Conservation (phyloP, 2,888 invertebrate genomes). For the Lamellibrachia columna region DNA sequence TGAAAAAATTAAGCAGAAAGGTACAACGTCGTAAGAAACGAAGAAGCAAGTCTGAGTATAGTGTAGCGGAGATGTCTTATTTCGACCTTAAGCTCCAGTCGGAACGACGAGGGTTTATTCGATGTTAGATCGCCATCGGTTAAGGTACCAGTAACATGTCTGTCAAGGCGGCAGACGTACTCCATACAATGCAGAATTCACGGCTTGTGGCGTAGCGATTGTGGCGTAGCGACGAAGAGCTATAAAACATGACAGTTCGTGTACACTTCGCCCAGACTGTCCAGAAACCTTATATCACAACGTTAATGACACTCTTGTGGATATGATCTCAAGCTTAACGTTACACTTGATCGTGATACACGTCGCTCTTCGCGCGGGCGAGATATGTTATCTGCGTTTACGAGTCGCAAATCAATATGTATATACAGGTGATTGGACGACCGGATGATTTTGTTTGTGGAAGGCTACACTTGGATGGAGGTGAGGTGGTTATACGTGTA, state of each 20-base stretch:
- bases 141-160: neutral
- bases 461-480: neutral
- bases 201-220: no score
- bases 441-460: neutral
- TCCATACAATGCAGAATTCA: neutral
- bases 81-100: neutral
- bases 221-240: neutral
- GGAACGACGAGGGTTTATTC: neutral
- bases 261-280: neutral
- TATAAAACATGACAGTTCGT: neutral
- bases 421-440: conserved; percentile 2
- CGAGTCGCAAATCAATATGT: neutral
- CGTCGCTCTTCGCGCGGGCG: neutral
- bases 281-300: neutral
- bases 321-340: neutral
- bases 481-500: neutral
- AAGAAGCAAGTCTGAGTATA: neutral
- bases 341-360: neutral
- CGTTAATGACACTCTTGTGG: neutral
- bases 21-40: neutral
- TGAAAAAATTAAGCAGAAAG: neutral
- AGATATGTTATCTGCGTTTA: neutral
- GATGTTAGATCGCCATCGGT: neutral
- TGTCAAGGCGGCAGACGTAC: neutral
- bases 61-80: neutral